Base-by-base conservation (phyloP, 2,113 vertebrate species). In the Nannospalax galili region DNA sequence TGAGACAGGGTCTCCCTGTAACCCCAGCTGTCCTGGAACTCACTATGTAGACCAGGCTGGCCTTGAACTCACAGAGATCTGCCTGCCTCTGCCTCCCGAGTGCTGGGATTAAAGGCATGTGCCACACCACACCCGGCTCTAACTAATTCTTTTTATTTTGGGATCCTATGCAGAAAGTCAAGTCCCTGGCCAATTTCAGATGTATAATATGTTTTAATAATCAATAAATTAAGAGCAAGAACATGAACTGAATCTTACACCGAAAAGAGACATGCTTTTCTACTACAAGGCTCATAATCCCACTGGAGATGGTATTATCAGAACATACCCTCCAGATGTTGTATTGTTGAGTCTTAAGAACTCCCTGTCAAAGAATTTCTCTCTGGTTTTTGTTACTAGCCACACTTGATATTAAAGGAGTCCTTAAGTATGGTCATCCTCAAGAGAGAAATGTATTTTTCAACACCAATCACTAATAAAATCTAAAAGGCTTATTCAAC, bases 101-200 rank as follows among this genome's bases (percentile, higher is more conserved):
- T n/a, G n/a, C n/a, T n/a, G n/a, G n/a, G n/a, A n/a, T n/a, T n/a
- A n/a, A n/a, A n/a, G n/a, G n/a, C n/a, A n/a, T n/a, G n/a, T n/a
- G n/a, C n/a, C n/a, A n/a, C n/a, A n/a, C n/a, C n/a, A n/a, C n/a
- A n/a, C n/a, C n/a, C n/a, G n/a, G n/a, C n/a, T n/a, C n/a, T n/a
- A n/a, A n/a, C n/a, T n/a, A n/a, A n/a, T 67, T 9, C 32, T 73
- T 87, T 95, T 92, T 79, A 70, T 90, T 78, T 88, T 75, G 87
- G 35, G 6, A 91, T 93, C 79, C 28, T 78, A 20, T 74, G 65
- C 78, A 92, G 40, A 86, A 96, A 79, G 78, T 95, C 80, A 94
- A 93, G 86, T 88, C 89, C 91, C 62, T 91, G 35, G 65, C 48
- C 78, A 80, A 40, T 90, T 91, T 79, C 40, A 87, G 42, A 90